Evolutionary conservation across 2,888 invertebrate genomes (phyloP).

Genomic region (Eremobia ochroleuca): DNA sequence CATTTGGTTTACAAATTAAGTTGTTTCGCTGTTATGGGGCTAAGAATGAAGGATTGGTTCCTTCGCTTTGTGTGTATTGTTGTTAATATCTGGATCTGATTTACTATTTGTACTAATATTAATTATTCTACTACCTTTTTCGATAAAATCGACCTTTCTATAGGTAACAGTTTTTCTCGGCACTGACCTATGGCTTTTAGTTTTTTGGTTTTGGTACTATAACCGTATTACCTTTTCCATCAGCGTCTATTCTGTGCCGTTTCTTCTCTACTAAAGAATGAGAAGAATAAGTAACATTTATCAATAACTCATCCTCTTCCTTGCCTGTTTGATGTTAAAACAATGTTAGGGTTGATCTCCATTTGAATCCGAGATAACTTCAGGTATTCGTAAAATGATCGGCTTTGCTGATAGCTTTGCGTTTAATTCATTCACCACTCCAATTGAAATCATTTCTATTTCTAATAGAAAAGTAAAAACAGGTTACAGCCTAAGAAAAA

Average conservation of each 20-base stretch:
- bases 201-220: background rate
- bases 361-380: background rate
- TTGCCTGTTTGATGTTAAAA: no score
- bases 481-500: slow-evolving; percentile 32
- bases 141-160: background rate
- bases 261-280: background rate
- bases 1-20: slow-evolving; percentile 61
- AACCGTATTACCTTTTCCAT: background rate
- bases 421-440: slow-evolving; percentile 1
- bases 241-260: background rate
- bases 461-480: slow-evolving; percentile 33
- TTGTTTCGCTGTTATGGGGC: slow-evolving; percentile 28
- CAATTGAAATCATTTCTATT: slow-evolving; percentile 27
- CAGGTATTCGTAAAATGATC: background rate
- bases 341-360: background rate
- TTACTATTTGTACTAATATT: background rate
- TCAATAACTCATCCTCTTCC: background rate
- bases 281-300: background rate
- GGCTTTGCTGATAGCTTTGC: background rate
- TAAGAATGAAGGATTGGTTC: slow-evolving; percentile 31
- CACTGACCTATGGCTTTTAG: background rate
- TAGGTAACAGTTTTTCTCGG: background rate
- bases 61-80: slow-evolving; percentile 17
- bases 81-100: slow-evolving; percentile 14
- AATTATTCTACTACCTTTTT: background rate